Evolutionary conservation across 1,140 invertebrate species (phyloP).

Genomic region (Zaprionus capensis): DNA sequence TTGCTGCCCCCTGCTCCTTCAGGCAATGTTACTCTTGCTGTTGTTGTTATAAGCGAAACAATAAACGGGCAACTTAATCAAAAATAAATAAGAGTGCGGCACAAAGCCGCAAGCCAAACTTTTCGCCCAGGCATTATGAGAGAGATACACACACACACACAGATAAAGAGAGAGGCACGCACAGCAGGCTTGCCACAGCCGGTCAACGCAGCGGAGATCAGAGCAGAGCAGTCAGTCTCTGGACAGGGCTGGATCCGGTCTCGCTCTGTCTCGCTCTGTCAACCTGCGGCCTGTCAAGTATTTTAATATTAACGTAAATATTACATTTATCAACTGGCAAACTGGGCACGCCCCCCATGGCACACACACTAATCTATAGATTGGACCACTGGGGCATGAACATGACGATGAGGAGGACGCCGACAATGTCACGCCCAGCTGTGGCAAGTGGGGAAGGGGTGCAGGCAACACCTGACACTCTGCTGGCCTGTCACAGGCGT

Average conservation of each 20-base stretch:
- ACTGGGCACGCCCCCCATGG: background rate
- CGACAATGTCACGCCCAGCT: slow-evolving; percentile 39
- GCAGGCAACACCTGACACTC: background rate
- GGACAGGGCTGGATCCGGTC: slow-evolving; percentile 29
- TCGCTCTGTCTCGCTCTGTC: background rate
- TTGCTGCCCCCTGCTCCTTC: background rate
- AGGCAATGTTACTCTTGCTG: background rate
- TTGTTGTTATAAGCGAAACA: slow-evolving; percentile 26
- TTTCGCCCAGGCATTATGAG: slow-evolving; percentile 30
- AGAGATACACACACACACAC: background rate
- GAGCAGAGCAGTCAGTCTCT: background rate
- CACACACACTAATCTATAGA: slow-evolving; percentile 20
- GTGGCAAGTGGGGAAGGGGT: slow-evolving; percentile 5
- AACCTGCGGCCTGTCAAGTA: slow-evolving; percentile 35
- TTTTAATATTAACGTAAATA: slow-evolving; percentile 61
- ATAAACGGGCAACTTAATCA: slow-evolving; percentile 48
- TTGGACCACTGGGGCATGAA: slow-evolving; percentile 1
- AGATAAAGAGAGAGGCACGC: background rate
- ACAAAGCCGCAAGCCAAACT: slow-evolving; percentile 38
- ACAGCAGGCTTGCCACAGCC: slow-evolving; percentile 6
- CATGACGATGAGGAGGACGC: background rate
- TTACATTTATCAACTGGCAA: slow-evolving; percentile 55
- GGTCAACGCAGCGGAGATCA: slow-evolving; percentile 9
- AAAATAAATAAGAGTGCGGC: slow-evolving; percentile 35
- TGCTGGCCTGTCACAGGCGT: slow-evolving; percentile 12